Evolutionary conservation across 2,113 vertebrate genomes (phyloP), one percentile per base, ranked within the genome.

Genomic region (Megaleporinus macrocephalus): DNA sequence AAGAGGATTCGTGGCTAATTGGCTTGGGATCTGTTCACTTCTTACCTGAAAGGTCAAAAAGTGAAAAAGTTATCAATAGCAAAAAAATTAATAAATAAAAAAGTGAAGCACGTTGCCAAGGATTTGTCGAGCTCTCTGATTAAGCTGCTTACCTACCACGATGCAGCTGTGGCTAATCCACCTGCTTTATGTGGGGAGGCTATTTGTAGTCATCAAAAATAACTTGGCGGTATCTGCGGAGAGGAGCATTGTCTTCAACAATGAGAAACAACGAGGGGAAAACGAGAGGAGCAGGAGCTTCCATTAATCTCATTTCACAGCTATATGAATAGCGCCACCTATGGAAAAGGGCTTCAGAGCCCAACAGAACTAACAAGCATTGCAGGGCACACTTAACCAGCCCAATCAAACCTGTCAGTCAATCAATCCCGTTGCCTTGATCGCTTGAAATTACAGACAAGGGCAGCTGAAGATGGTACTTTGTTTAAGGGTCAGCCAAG

Each of bases 61-160:
- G 62, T 69, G 33, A 70, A 59, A 78, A 75, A 63, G 84, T 83
- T 76, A 66, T 26, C 44, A 0, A 36, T 20, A n/a, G 30, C 9
- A 29, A 69, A 51, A 59, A 51, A 15, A 29, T n/a, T 1, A 22
- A 51, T 15, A 4, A 16, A 41, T 4, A n/a, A 61, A 53, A 72
- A 79, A 68, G 36, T 36, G n/a, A 68, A 27, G 47, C 36, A 24
- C 44, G 33, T 68, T 73, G 26, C 16, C 75, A 78, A 41, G 68
- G 86, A 85, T 83, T 85, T 80, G 44, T 73, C 24, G 4, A 78
- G 76, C 80, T 79, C 70, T 82, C 65, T 33, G 41, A 44, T 79
- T 80, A 84, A 82, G 71, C 69, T 51, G 70, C 49, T 80, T 77
- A 83, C 77, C 80, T 59, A 63, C 62, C 30, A 77, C 12, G 36